These are phyloP conservation scores for Odontomyia ornata DNA, from an alignment of 2,888 invertebrate species.

Conservation along the genomic window DNA sequence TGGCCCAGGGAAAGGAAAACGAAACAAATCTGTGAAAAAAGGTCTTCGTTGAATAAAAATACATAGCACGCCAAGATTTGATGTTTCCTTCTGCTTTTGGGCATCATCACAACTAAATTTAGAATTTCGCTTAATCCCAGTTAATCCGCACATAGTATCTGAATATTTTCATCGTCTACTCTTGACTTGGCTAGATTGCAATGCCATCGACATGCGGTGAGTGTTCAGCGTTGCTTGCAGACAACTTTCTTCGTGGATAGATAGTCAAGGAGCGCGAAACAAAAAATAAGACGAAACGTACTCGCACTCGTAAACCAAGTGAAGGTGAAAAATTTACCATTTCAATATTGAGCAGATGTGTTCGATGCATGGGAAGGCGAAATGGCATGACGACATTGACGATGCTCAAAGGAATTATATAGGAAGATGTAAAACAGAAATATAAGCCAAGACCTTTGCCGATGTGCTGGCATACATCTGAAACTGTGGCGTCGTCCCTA, in stretches of 20 bases:
- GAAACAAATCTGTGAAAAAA: neutral
- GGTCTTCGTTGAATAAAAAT: conserved; percentile 11
- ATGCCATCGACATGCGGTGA: neutral
- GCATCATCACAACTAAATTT: conserved; percentile 45
- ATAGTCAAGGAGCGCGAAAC: conserved; percentile 3
- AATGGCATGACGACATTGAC: neutral
- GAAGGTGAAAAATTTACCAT: conserved; percentile 34
- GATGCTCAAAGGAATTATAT: neutral
- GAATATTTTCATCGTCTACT: conserved; percentile 22
- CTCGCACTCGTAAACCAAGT: conserved; percentile 14
- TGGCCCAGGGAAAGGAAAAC: neutral
- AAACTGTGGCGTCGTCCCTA: neutral
- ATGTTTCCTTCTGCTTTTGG: conserved; percentile 28
- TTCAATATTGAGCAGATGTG: conserved; percentile 21
- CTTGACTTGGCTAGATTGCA: conserved; percentile 8
- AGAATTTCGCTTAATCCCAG: conserved; percentile 57
- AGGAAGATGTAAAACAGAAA: neutral
- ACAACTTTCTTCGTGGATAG: neutral
- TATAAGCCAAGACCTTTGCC: neutral
- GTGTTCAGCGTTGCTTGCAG: neutral
- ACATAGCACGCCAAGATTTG: conserved; percentile 6
- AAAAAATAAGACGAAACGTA: conserved; percentile 9
- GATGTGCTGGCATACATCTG: neutral
- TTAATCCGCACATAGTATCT: conserved; percentile 56
- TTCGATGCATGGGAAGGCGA: neutral